Conservation (phyloP, 35 echinoderm and acorn worm species). For the Apostichopus parvimensis region DNA sequence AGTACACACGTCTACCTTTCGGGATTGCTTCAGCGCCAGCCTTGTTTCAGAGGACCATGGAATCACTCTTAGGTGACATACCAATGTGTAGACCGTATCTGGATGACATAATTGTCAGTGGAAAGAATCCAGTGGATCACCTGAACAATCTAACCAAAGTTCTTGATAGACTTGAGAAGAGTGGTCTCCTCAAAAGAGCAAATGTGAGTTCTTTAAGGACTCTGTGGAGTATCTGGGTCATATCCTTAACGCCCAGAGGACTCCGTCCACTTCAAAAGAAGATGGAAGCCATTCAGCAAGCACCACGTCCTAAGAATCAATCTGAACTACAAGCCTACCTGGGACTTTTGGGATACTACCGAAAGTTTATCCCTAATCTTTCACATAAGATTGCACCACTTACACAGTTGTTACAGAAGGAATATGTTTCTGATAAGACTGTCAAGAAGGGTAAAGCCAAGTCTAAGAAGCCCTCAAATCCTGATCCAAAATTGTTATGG, state of each 20-base stretch:
- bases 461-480: background rate
- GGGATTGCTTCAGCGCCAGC: constrained; percentile 69
- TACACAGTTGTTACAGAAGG: constrained; percentile 49
- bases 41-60: constrained; percentile 64
- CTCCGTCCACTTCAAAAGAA: background rate
- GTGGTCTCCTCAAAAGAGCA: constrained; percentile 48
- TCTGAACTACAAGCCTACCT: constrained; percentile 61
- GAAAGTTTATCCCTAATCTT: constrained; percentile 72
- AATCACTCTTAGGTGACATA: constrained; percentile 54
- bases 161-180: constrained; percentile 48
- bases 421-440: constrained; percentile 47
- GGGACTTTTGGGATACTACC: constrained; percentile 62
- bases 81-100: constrained; percentile 56
- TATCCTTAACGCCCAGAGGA: constrained; percentile 44
- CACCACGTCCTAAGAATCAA: constrained; percentile 50
- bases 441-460: background rate
- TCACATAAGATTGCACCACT: constrained; percentile 50
- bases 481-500: constrained; percentile 38
- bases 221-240: constrained; percentile 64
- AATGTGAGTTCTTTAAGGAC: constrained; percentile 70
- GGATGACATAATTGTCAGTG: constrained; percentile 71
- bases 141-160: constrained; percentile 55
- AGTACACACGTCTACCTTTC: constrained; percentile 74
- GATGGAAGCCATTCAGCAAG: constrained; percentile 5
- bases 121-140: constrained; percentile 47